Evolutionary conservation across 1,140 invertebrate species (phyloP).

Genomic region (Eriosoma lanigerum): DNA sequence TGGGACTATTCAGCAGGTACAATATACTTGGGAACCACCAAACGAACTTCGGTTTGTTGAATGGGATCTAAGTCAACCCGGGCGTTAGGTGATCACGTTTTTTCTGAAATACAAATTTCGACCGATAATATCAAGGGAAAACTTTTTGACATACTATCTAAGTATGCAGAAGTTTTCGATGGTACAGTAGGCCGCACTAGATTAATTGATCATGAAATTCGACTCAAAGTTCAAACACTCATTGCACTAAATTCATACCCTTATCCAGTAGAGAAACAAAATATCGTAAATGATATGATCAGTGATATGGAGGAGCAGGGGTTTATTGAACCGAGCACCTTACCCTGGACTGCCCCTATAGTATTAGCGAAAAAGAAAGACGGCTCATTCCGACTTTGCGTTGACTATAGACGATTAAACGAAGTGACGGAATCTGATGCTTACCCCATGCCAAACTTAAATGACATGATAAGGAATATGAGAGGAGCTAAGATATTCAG

Average conservation of each 20-base stretch:
- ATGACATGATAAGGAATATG: constrained; percentile 2
- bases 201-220: background rate
- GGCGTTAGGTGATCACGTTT: background rate
- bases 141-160: background rate
- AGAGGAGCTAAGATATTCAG: background rate
- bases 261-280: background rate
- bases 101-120: background rate
- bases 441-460: constrained; percentile 12
- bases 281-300: background rate
- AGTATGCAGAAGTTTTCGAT: background rate
- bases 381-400: constrained; percentile 58
- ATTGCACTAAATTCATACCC: constrained; percentile 6
- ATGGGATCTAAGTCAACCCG: too few relatives aligned
- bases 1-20: background rate
- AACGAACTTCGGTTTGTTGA: constrained; percentile 7
- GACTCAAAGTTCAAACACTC: background rate
- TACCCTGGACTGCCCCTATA: constrained; percentile 52
- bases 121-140: background rate
- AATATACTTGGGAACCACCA: background rate
- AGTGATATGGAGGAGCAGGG: background rate
- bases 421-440: constrained; percentile 5
- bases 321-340: background rate
- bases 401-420: constrained; percentile 58
- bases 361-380: constrained; percentile 61
- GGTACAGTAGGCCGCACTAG: background rate